Evolutionary conservation across 2,888 invertebrate genomes (phyloP).

Genomic region (Chloroclysta siterata): DNA sequence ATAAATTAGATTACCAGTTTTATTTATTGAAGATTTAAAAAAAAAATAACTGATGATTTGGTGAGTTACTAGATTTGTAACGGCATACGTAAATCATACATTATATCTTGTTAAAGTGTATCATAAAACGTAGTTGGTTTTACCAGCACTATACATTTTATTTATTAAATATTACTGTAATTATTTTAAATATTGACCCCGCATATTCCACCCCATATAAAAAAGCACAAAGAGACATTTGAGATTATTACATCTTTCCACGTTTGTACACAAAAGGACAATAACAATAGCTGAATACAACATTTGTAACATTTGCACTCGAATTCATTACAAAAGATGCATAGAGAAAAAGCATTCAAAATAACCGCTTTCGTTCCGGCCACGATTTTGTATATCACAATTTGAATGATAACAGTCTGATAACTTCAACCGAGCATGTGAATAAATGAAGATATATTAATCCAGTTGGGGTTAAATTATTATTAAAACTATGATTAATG

Average conservation of each 20-base stretch:
- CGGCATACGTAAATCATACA: not conserved
- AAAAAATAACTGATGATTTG: too few relatives aligned
- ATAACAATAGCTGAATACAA: conserved; percentile 73
- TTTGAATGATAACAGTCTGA: conserved; percentile 81
- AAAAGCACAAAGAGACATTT: conserved; percentile 77
- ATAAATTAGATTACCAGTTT: too few relatives aligned
- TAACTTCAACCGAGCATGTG: conserved; percentile 61
- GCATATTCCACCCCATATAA: conserved; percentile 73
- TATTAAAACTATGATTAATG: conserved; percentile 85
- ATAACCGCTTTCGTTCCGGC: conserved; percentile 69
- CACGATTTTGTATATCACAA: conserved; percentile 71
- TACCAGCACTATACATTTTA: conserved; percentile 14
- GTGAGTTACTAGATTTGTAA: not conserved
- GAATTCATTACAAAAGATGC: conserved; percentile 62
- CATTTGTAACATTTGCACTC: conserved; percentile 79
- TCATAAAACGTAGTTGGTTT: not conserved
- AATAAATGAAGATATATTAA: conserved; percentile 84
- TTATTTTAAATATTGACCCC: conserved; percentile 71
- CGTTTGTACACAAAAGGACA: conserved; percentile 81
- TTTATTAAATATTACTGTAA: conserved; percentile 24
- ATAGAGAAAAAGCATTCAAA: conserved; percentile 46
- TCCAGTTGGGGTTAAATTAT: conserved; percentile 83
- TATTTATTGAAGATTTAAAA: too few relatives aligned
- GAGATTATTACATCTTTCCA: conserved; percentile 83
- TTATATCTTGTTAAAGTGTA: not conserved